Evolutionary conservation across 1,140 invertebrate species (phyloP).

Genomic region (Stratiolaelaps scimitus): DNA sequence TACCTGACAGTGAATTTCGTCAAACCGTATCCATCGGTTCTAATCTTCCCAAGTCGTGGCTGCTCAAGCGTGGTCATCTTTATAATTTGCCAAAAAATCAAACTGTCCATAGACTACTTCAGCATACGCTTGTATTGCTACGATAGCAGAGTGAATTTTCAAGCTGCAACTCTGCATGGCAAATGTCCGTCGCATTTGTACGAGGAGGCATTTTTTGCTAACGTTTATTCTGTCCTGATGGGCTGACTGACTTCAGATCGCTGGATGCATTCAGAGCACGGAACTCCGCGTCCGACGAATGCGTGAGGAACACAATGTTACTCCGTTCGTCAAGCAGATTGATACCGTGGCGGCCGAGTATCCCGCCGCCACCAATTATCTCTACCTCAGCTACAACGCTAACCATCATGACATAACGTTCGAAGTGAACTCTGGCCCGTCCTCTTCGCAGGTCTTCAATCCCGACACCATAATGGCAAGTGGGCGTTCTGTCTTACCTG

Average conservation of each 20-base stretch:
- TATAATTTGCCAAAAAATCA: too few species aligned
- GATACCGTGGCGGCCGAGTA: slow-evolving; percentile 99
- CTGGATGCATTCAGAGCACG: slow-evolving; percentile 40
- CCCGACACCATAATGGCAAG: slow-evolving; percentile 12
- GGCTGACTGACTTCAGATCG: slow-evolving; percentile 19
- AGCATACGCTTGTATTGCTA: too few species aligned
- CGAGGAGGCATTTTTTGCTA: too few species aligned
- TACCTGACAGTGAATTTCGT: too few species aligned
- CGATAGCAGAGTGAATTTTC: too few species aligned
- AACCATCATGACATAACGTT: slow-evolving; percentile 71
- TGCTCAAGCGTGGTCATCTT: too few species aligned
- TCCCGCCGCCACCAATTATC: slow-evolving; percentile 94
- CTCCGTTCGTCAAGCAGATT: slow-evolving; percentile 89
- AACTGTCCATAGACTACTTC: too few species aligned
- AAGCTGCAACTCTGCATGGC: too few species aligned
- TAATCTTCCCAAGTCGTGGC: too few species aligned
- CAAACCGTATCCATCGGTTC: too few species aligned
- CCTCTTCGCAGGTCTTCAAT: slow-evolving; percentile 41
- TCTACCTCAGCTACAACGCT: slow-evolving; percentile 94
- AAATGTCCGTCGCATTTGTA: too few species aligned
- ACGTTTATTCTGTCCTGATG: neutral
- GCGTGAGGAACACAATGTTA: slow-evolving; percentile 46
- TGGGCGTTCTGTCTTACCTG: neutral
- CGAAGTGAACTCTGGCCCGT: too few species aligned
- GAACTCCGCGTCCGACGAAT: slow-evolving; percentile 43